These are phyloP conservation scores for Lepus timidus DNA, from an alignment of 2,113 vertebrate genomes.

Conservation along the genomic window DNA sequence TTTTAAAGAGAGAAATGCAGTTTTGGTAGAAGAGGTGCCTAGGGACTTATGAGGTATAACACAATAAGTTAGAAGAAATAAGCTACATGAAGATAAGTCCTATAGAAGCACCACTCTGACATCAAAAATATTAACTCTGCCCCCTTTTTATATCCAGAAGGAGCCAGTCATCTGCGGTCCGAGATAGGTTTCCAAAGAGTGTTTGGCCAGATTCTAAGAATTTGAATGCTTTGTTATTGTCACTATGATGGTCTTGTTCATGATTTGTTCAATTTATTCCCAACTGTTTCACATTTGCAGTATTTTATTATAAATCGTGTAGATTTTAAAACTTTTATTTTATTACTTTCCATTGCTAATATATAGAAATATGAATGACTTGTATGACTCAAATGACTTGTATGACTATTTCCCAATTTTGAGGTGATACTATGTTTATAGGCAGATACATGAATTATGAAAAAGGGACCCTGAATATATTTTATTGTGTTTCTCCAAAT, in stretches of 20 bases:
- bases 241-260: not conserved
- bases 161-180: too few relatives aligned
- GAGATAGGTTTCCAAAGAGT: not conserved
- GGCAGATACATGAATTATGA: not conserved
- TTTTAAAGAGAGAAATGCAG: not conserved
- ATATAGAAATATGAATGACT: not conserved
- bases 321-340: not conserved
- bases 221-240: not conserved
- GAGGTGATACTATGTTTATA: not conserved
- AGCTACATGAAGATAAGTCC: not conserved
- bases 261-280: not conserved
- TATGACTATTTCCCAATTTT: not conserved
- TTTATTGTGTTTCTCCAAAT: not conserved
- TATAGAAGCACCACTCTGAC: not conserved
- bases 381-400: not conserved
- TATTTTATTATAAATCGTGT: not conserved
- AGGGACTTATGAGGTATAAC: not conserved
- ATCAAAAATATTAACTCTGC: not conserved
- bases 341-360: not conserved
- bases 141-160: not conserved
- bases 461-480: not conserved
- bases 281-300: not conserved
- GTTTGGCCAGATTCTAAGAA: not conserved
- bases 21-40: not conserved
- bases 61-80: not conserved